Base-by-base conservation (phyloP, 2,888 invertebrate species). In the Adela reaumurella region DNA sequence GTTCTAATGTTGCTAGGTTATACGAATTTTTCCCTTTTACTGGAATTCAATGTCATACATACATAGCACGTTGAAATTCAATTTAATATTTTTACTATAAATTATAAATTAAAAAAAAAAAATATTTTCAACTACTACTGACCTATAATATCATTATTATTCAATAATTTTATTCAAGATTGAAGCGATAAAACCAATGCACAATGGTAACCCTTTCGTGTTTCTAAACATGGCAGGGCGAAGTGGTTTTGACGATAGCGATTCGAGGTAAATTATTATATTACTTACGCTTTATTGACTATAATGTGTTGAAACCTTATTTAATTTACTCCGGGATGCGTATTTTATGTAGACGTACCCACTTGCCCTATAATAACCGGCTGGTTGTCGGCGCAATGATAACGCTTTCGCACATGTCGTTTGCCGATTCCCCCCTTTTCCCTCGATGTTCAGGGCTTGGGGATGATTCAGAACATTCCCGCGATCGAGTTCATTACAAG, bases 161-260 rank as follows among this genome's bases (percentile, higher is more conserved):
- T 16, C 18, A 14, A 41, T 47, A 45, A 4, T 48, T 48, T 41
- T 19, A 19, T 24, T 50, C 49, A 8, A 47, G 29, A 24, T 48
- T 47, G 48, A 51, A 48, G 49, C 43, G 46, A 29, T 35, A 20
- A 44, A 17, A 17, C 3, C 43, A 10, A 42, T 42, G 3, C 11
- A 4, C 11, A 43, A 43, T 43, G 8, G 18, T 14, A 43, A 43
- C 44, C 5, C 45, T 65, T 74, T 74, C 74, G 74, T 77, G 78
- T 77, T 83, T 83, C 82, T 84, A 87, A 91, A 90, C 87, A 91
- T 91, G 91, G 91, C 91, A 85, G 89, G 89, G 82, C 90, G 90
- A 82, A 85, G 87, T 87, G 86, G 88, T 82, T 90, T 86, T 83
- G 89, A 90, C 74, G 88, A 84, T 78, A 78, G 82, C 72, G 83